phyloP scores from a whole-genome alignment of 2,113 vertebrate species.

The Ptilorrhoa leucosticta region DNA sequence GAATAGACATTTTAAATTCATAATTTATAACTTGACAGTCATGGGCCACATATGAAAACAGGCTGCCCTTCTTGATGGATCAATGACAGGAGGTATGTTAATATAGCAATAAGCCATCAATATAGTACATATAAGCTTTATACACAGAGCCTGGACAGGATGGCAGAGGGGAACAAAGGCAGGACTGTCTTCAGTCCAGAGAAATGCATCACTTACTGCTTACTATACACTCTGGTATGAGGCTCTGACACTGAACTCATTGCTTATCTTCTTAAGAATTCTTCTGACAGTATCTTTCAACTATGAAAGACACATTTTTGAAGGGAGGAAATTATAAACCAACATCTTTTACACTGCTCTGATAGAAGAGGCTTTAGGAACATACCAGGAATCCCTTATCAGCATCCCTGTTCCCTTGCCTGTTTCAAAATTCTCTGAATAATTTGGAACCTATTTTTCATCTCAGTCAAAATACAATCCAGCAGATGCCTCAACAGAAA shows the following conservation, averaged over 20 bases:
- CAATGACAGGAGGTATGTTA: background rate
- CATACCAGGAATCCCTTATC: background rate
- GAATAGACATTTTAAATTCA: background rate
- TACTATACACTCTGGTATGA: slow-evolving; percentile 36
- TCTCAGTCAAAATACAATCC: background rate
- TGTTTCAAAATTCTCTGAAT: slow-evolving; percentile 4
- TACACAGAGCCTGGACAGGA: background rate
- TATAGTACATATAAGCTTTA: background rate
- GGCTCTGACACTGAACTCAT: slow-evolving; percentile 13
- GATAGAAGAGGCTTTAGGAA: background rate
- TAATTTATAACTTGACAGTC: background rate
- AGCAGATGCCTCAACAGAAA: background rate
- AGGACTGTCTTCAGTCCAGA: slow-evolving; percentile 18
- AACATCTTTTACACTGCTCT: background rate
- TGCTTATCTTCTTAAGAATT: slow-evolving; percentile 47
- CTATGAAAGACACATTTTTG: background rate
- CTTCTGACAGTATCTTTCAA: slow-evolving; percentile 25
- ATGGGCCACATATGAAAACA: background rate
- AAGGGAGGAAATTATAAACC: slow-evolving; percentile 25
- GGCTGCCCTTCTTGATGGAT: background rate
- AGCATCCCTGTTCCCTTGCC: background rate
- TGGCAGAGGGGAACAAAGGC: slow-evolving; percentile 32
- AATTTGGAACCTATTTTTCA: slow-evolving; percentile 25
- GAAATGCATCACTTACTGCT: slow-evolving; percentile 29
- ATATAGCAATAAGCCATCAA: background rate